Base-by-base conservation (phyloP, 2,888 invertebrate species). In the Papilio gigon region DNA sequence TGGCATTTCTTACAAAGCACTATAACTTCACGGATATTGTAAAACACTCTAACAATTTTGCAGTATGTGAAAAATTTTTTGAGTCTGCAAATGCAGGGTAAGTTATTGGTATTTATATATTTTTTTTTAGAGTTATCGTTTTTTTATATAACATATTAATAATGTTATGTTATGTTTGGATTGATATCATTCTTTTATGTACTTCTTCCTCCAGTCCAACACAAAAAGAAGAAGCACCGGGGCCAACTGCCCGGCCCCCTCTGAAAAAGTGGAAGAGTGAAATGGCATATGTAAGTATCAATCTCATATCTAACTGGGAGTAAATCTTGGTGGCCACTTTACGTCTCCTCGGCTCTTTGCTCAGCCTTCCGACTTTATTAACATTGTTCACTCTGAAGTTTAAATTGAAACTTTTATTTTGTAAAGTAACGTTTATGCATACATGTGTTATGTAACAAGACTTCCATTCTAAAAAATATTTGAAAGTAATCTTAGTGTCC, bases 1-100 rank as follows among this genome's bases (percentile, higher is more conserved):
- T 97, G 74, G 94, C 94, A 37, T 99, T 99, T 86, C 89, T 99
- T 22, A 92, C 92, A 50, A 97, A 97, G 84, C 96, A 98, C 85
- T 99, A 98, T 85, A 93, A 93, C 22, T 71, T 93, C 27, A 77
- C 82, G 17, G 77, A 77, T 3, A 84, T 92, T 33, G 30, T 85
- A 12, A 88, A 94, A 0, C 91, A 91, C 65, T 89, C 88, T 69
- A 90, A 90, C 75, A 90, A 90, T 75, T 91, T 90, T 58, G 87
- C 88, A 0, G 78, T 88, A 1, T 71, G 85, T 4, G 79, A 84
- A 0, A 67, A 71, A 0, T 89, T 90, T 80, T 90, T 90, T 71
- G 66, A 72, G 1, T 67, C 73, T 0, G 66, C 72, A 0, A 76
- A 78, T 0, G 74, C 78, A 62, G 83, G 79, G 86, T 86, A 67